Evolutionary conservation across 2,113 vertebrate genomes (phyloP).

Genomic region (Thunnus maccoyii): DNA sequence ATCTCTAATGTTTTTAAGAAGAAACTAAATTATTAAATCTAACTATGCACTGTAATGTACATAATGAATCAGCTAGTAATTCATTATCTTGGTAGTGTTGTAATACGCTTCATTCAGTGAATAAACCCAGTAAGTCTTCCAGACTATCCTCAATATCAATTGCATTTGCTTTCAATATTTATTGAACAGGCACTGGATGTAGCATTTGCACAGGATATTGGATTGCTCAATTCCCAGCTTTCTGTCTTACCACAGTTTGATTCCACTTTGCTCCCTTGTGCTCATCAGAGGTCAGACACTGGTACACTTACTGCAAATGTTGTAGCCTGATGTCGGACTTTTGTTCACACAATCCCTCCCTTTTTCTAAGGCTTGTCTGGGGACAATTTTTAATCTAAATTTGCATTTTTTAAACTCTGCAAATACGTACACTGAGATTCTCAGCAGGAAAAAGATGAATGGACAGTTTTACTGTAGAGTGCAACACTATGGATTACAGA

Average conservation of each 20-base stretch:
- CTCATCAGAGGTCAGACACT: slow-evolving; percentile 34
- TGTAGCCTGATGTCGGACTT: slow-evolving; percentile 18
- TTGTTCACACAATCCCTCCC: background rate
- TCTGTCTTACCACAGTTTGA: background rate
- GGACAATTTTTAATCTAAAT: background rate
- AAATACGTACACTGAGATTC: slow-evolving; percentile 1
- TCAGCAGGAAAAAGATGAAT: background rate
- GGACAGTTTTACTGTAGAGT: too few relatives aligned
- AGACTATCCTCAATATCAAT: background rate
- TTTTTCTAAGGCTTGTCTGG: slow-evolving; percentile 9
- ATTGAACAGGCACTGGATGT: background rate
- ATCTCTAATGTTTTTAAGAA: background rate
- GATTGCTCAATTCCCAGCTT: slow-evolving; percentile 15
- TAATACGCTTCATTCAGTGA: slow-evolving; percentile 14
- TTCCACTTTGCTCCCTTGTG: slow-evolving; percentile 16
- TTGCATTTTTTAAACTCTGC: background rate
- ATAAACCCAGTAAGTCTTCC: background rate
- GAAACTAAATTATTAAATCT: background rate
- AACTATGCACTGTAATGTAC: background rate
- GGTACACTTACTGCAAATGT: background rate
- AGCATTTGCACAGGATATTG: background rate
- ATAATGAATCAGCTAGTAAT: background rate
- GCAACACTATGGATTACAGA: slow-evolving; percentile 6
- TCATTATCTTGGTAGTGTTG: background rate
- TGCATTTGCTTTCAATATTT: background rate